These are phyloP conservation scores for Drosophila tripunctata DNA, from an alignment of 2,888 invertebrate species.

Conservation along the genomic window DNA sequence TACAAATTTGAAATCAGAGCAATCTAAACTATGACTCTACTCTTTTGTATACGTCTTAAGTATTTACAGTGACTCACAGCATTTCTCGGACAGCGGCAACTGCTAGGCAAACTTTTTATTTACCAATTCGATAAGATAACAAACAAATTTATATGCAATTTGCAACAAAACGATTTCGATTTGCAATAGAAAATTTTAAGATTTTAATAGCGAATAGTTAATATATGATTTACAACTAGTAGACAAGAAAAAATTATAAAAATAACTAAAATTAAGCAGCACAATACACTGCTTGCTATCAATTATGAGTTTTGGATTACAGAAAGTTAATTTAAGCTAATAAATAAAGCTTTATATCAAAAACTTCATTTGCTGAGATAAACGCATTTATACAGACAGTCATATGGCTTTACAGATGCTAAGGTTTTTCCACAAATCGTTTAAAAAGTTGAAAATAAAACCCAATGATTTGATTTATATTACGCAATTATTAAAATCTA, in stretches of 20 bases:
- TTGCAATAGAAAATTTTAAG: neutral
- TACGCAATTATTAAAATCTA: neutral
- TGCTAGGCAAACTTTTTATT: neutral
- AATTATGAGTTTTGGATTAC: neutral
- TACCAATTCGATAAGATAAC: slow-evolving; percentile 6
- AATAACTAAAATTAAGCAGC: neutral
- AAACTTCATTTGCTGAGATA: too few relatives aligned
- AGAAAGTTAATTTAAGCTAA: too few relatives aligned
- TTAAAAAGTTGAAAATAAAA: neutral
- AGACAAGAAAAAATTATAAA: neutral
- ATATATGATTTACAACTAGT: neutral
- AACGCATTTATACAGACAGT: too few relatives aligned
- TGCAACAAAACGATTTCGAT: neutral
- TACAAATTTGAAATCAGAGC: neutral
- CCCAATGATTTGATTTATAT: neutral
- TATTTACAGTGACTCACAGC: neutral
- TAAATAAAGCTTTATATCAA: too few relatives aligned
- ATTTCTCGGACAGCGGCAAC: neutral
- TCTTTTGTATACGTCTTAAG: neutral
- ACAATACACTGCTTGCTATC: neutral
- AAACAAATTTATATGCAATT: neutral
- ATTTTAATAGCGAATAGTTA: neutral
- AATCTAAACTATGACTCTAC: neutral
- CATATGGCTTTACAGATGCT: neutral
- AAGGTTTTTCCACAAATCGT: neutral